These are phyloP conservation scores for Orthonychiurus folsomi DNA, from an alignment of 2,888 invertebrate species.

Conservation along the genomic window DNA sequence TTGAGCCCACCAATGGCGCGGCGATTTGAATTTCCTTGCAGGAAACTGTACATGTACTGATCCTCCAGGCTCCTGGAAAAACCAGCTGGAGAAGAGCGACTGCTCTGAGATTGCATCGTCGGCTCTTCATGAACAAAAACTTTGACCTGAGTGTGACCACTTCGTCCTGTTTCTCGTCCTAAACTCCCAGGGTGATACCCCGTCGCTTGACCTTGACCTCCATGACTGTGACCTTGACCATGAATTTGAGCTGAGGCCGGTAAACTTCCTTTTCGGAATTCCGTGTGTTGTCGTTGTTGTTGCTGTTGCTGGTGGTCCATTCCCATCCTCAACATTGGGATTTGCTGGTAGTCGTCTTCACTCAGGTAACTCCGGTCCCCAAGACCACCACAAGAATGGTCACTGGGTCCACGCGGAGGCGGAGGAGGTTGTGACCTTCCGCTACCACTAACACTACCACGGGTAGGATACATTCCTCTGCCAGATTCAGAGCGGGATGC, in stretches of 20 bases:
- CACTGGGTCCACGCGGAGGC: not conserved
- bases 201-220: not conserved
- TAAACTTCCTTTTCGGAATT: not conserved
- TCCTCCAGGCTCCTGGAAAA: constrained; percentile 37
- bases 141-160: constrained; percentile 32
- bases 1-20: constrained; percentile 11
- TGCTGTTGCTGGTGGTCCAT: not conserved
- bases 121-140: constrained; percentile 40
- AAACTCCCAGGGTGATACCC: not conserved
- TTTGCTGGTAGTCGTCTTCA: constrained; percentile 40
- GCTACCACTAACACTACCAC: not conserved
- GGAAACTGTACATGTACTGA: constrained; percentile 36
- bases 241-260: not conserved
- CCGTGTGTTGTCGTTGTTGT: not conserved
- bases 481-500: not conserved
- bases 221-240: not conserved
- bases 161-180: not conserved
- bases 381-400: not conserved
- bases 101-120: too few species aligned
- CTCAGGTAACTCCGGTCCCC: constrained; percentile 11
- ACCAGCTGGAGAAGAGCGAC: constrained; percentile 30
- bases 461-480: not conserved
- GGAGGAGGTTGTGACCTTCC: not conserved
- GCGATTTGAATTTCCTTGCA: constrained; percentile 15
- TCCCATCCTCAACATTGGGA: constrained; percentile 20